Evolutionary conservation across 1,140 invertebrate genomes (phyloP).

Genomic region (Augochlora pura): DNA sequence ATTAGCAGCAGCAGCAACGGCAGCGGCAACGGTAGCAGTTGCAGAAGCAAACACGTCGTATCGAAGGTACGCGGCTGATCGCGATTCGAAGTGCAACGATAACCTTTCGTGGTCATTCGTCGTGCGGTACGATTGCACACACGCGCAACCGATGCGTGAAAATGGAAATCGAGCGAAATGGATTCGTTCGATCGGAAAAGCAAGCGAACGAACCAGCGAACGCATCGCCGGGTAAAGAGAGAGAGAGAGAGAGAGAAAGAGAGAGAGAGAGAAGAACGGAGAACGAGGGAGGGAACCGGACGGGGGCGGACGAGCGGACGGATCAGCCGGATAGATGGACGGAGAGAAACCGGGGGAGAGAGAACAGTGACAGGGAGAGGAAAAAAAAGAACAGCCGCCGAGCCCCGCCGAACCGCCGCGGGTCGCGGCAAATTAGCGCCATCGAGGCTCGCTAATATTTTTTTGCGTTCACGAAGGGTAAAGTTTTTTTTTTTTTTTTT

Average conservation of each 20-base stretch:
- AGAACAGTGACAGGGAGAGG: slow-evolving; percentile 32
- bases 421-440: slow-evolving; percentile 67
- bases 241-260: slow-evolving; percentile 26
- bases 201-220: slow-evolving; percentile 40
- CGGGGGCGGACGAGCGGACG: not conserved
- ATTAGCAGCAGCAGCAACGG: not conserved
- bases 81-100: slow-evolving; percentile 73
- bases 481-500: slow-evolving; percentile 4
- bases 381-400: slow-evolving; percentile 29
- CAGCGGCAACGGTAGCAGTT: too few species aligned
- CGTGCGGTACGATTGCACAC: slow-evolving; percentile 56
- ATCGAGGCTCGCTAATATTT: slow-evolving; percentile 63
- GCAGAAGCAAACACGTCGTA: slow-evolving; percentile 38
- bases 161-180: slow-evolving; percentile 77
- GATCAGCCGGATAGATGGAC: slow-evolving; percentile 26
- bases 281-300: not conserved
- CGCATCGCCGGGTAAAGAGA: slow-evolving; percentile 38
- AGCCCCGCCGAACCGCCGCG: slow-evolving; percentile 22
- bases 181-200: slow-evolving; percentile 63
- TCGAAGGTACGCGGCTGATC: slow-evolving; percentile 64
- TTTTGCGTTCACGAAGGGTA: slow-evolving; percentile 49
- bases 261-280: slow-evolving; percentile 18
- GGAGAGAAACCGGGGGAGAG: slow-evolving; percentile 9
- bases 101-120: slow-evolving; percentile 71
- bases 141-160: slow-evolving; percentile 70